Evolutionary conservation across 2,888 invertebrate species (phyloP).

Genomic region (Linnaemya tessellans): DNA sequence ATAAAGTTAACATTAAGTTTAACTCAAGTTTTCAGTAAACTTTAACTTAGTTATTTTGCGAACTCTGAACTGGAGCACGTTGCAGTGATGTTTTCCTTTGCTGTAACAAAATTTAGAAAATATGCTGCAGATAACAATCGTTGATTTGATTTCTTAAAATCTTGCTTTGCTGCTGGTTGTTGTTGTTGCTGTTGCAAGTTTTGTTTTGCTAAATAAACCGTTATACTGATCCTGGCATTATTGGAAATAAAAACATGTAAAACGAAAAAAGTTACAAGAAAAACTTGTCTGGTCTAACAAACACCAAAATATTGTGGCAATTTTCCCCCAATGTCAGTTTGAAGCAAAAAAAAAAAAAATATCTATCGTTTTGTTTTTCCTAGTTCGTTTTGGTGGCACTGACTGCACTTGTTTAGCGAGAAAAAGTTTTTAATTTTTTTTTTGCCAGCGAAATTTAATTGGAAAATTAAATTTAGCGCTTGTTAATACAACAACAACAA

Average conservation of each 20-base stretch:
- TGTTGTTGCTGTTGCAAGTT: slow-evolving; percentile 10
- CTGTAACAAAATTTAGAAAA: slow-evolving; percentile 7
- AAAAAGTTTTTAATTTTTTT: slow-evolving; percentile 41
- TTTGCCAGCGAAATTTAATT: slow-evolving; percentile 77
- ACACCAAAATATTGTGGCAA: slow-evolving; percentile 60
- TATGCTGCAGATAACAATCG: slow-evolving; percentile 34
- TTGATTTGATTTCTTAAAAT: slow-evolving; percentile 51
- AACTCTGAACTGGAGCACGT: slow-evolving; percentile 35
- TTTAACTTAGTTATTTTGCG: slow-evolving; percentile 1
- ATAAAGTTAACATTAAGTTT: slow-evolving; percentile 16
- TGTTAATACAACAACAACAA: slow-evolving; percentile 50
- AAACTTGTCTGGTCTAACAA: slow-evolving; percentile 53
- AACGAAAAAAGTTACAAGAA: neutral
- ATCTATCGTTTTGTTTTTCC: slow-evolving; percentile 1
- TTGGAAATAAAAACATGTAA: slow-evolving; percentile 12
- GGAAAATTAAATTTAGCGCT: slow-evolving; percentile 81
- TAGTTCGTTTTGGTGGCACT: slow-evolving; percentile 1
- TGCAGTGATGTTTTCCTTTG: neutral
- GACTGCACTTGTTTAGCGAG: slow-evolving; percentile 24
- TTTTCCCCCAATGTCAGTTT: slow-evolving; percentile 66
- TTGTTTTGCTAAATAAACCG: slow-evolving; percentile 28
- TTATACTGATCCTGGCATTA: slow-evolving; percentile 38
- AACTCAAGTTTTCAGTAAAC: neutral
- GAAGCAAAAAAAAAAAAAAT: slow-evolving; percentile 45
- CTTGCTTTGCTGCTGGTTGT: slow-evolving; percentile 8